A percentile compares a stretch with the other conserved stretches of the same genome.
Evolutionary conservation across 1,140 invertebrate species (phyloP).

Genomic region (Theocolax elegans): DNA sequence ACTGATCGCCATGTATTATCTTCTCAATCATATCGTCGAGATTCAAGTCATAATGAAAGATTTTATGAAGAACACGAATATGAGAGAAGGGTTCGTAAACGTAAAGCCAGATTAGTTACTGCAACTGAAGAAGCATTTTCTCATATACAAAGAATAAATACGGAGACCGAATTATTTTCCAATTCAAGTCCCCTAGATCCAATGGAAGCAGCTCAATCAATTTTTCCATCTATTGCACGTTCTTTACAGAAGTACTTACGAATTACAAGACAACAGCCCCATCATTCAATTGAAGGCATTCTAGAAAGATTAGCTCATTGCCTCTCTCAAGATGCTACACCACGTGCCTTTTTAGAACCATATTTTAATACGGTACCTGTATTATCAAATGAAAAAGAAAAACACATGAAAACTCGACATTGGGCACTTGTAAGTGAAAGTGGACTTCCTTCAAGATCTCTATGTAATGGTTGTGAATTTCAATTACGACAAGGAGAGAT

Average conservation of each 20-base stretch:
- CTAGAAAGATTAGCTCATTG: conserved; percentile 88
- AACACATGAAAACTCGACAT: conserved; percentile 78
- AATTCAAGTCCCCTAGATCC: conserved; percentile 83
- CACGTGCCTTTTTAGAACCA: conserved; percentile 91
- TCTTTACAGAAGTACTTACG: conserved; percentile 96
- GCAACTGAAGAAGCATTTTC: conserved; percentile 97
- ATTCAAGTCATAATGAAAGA: conserved; percentile 92
- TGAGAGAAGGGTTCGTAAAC: conserved; percentile 90
- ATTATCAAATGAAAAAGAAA: conserved; percentile 82
- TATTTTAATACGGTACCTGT: conserved; percentile 84
- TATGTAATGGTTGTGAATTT: conserved; percentile 86
- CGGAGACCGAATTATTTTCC: conserved; percentile 70
- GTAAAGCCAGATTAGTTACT: conserved; percentile 87
- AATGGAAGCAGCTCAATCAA: conserved; percentile 94
- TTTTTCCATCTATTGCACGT: conserved; percentile 95
- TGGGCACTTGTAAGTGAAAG: conserved; percentile 93
- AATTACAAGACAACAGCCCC: conserved; percentile 93
- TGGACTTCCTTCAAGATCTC: conserved; percentile 84
- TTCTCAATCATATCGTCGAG: conserved; percentile 80
- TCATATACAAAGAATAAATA: conserved; percentile 87
- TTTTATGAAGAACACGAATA: conserved; percentile 99
- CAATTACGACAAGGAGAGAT: conserved; percentile 94
- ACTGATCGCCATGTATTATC: conserved; percentile 75
- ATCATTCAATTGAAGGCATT: conserved; percentile 94
- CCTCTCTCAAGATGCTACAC: conserved; percentile 92